Percentiles rank a stretch among this genome's conserved stretches.
phyloP scores from a whole-genome alignment of 35 echinoderm and acorn worm species.

The Apostichopus japonicus region DNA sequence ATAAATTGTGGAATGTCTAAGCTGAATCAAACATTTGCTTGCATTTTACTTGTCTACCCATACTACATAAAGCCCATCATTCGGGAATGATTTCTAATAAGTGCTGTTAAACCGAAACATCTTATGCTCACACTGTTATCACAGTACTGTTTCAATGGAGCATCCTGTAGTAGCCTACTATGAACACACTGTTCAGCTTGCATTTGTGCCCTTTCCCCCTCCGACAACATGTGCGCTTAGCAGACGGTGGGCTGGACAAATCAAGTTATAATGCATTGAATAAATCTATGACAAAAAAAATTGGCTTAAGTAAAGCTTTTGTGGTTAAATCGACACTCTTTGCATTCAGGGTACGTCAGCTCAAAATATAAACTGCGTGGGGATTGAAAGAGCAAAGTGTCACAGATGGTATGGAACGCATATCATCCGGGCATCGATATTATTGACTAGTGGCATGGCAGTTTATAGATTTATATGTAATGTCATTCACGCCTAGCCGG shows the following conservation, averaged over 20 bases:
- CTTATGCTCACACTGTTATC: too few relatives aligned
- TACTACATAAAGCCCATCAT: too few relatives aligned
- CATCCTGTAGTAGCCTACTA: too few relatives aligned
- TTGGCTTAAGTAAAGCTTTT: slow-evolving; percentile 13
- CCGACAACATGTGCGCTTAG: not conserved
- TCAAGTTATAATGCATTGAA: slow-evolving; percentile 8
- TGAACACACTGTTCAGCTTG: not conserved
- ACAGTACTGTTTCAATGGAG: too few relatives aligned
- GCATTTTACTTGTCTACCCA: too few relatives aligned
- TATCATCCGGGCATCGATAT: slow-evolving; percentile 31
- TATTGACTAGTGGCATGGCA: slow-evolving; percentile 40
- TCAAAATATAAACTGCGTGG: not conserved
- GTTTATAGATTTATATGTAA: slow-evolving; percentile 43
- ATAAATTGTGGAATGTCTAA: too few relatives aligned
- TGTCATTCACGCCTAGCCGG: slow-evolving; percentile 24
- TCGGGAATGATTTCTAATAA: too few relatives aligned
- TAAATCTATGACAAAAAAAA: not conserved
- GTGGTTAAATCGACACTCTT: slow-evolving; percentile 7
- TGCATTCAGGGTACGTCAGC: not conserved
- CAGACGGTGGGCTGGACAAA: not conserved
- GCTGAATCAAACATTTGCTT: too few relatives aligned
- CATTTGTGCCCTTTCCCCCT: not conserved
- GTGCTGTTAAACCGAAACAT: too few relatives aligned
- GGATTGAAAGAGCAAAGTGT: slow-evolving; percentile 43
- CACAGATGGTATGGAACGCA: slow-evolving; percentile 12